A percentile compares a stretch with the other conserved stretches of the same genome.
These are phyloP conservation scores for Alosa alosa DNA, from an alignment of 2,113 vertebrate species.

Conservation along the genomic window DNA sequence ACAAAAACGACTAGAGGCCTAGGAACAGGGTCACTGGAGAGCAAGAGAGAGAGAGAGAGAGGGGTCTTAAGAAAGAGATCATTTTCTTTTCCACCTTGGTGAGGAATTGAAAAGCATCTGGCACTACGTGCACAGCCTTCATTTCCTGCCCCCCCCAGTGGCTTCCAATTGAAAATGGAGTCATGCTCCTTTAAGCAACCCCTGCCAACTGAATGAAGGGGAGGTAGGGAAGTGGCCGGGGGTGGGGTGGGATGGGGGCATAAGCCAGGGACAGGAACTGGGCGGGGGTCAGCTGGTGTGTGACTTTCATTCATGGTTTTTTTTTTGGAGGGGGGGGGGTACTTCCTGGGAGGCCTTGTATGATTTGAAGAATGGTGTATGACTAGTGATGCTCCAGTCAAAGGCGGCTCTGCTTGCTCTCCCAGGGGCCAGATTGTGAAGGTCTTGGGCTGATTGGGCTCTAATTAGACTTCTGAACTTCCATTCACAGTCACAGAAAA, in stretches of 20 bases:
- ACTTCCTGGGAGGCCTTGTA: slow-evolving; percentile 58
- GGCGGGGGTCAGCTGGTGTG: slow-evolving; percentile 38
- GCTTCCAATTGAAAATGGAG: slow-evolving; percentile 81
- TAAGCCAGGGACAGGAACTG: slow-evolving; percentile 36
- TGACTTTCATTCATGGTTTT: slow-evolving; percentile 64
- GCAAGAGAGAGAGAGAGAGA: slow-evolving; percentile 14
- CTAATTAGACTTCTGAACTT: neutral
- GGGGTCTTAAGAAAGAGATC: slow-evolving; percentile 52
- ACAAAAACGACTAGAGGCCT: neutral
- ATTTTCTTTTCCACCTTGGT: slow-evolving; percentile 62
- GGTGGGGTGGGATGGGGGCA: slow-evolving; percentile 31
- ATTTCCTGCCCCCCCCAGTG: slow-evolving; percentile 80
- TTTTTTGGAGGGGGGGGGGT: slow-evolving; percentile 25
- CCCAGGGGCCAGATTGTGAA: neutral
- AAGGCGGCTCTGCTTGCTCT: slow-evolving; percentile 45
- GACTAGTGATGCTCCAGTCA: slow-evolving; percentile 71
- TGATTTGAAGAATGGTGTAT: slow-evolving; percentile 57
- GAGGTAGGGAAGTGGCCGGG: slow-evolving; percentile 53
- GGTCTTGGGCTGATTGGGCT: neutral
- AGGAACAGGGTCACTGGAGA: neutral
- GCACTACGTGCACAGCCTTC: slow-evolving; percentile 73
- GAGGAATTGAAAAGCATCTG: slow-evolving; percentile 75
- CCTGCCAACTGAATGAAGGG: slow-evolving; percentile 70
- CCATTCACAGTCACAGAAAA: too few relatives aligned
- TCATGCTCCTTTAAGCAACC: slow-evolving; percentile 82